Evolutionary conservation across 1,140 invertebrate genomes (phyloP), one percentile per base, ranked within the genome.

Genomic region (Stenopsyche tienmushanensis): DNA sequence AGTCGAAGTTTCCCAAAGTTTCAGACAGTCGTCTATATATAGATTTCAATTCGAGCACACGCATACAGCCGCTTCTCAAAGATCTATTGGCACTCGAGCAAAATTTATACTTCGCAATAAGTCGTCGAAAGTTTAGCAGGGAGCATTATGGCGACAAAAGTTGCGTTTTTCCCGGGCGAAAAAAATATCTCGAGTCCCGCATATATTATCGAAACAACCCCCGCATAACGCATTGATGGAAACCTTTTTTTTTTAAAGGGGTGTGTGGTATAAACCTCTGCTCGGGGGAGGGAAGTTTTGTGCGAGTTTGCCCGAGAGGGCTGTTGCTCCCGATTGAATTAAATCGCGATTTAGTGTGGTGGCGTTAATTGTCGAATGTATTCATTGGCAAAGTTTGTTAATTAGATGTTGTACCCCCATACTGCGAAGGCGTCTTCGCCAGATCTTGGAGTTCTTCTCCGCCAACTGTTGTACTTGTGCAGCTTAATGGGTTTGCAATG

Each of bases 381-480:
- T 68, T 64, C 66, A 68, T 68, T 62, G 54, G 55, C n/a, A 29
- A 68, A 68, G 54, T 68, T 68, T 68, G 62, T 68, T 68, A 68
- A 68, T 68, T 68, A 68, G 65, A 63, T 67, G 65, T 55, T 64
- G 49, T 62, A 15, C 55, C 49, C 45, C 57, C 25, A 10, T 52
- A 21, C 10, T 29, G 45, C 41, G 20, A 17, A 1, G 17, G 44
- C 0, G 13, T 20, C 10, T 39, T 25, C 34, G 41, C 18, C 13
- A 2, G 13, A 3, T 3, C 3, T 44, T 44, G 47, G 47, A 20
- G 5, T 3, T 50, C 13, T 50, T 20, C 17, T 21, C 10, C 9
- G 3, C 21, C n/a, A 50, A 20, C 10, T 15, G 7, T 39, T n/a
- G 34, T 39, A n/a, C n/a, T 39, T 39, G 34, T n/a, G 34, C 34